Evolutionary conservation across 1,140 invertebrate species (phyloP).

Genomic region (Pseudomyrmex cubaensis): DNA sequence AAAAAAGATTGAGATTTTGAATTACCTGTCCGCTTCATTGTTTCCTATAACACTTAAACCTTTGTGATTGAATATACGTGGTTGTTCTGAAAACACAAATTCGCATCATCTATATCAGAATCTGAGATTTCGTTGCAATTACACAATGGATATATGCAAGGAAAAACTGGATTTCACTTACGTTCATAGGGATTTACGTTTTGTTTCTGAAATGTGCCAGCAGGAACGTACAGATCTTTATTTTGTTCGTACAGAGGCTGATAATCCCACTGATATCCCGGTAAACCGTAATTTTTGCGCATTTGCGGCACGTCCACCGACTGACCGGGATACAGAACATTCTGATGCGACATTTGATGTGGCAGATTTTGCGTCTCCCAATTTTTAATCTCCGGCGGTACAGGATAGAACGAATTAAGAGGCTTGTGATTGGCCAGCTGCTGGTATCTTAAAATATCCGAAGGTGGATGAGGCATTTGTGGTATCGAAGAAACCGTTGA

Average conservation of each 20-base stretch:
- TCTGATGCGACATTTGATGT: constrained; percentile 74
- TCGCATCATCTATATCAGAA: background rate
- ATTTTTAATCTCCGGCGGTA: constrained; percentile 69
- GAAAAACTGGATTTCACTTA: constrained; percentile 67
- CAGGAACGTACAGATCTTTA: constrained; percentile 72
- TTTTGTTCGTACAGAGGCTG: constrained; percentile 79
- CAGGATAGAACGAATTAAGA: constrained; percentile 72
- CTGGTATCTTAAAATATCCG: constrained; percentile 77
- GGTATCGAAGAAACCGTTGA: constrained; percentile 75
- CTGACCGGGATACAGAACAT: constrained; percentile 75
- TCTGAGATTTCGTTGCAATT: background rate
- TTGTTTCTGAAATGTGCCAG: constrained; percentile 74
- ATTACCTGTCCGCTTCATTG: constrained; percentile 84
- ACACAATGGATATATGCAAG: constrained; percentile 35
- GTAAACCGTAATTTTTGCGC: constrained; percentile 73
- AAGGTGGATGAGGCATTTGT: constrained; percentile 67
- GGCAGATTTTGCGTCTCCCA: constrained; percentile 74
- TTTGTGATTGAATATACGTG: constrained; percentile 89
- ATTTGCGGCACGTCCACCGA: constrained; percentile 70
- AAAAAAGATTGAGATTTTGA: constrained; percentile 18
- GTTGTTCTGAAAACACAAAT: constrained; percentile 77
- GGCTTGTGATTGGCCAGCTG: constrained; percentile 75
- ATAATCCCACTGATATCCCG: constrained; percentile 80
- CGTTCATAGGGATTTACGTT: constrained; percentile 77
- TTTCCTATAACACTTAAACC: constrained; percentile 86